phyloP scores from a whole-genome alignment of 2,888 invertebrate species.

The Drosophila paranaensis region DNA sequence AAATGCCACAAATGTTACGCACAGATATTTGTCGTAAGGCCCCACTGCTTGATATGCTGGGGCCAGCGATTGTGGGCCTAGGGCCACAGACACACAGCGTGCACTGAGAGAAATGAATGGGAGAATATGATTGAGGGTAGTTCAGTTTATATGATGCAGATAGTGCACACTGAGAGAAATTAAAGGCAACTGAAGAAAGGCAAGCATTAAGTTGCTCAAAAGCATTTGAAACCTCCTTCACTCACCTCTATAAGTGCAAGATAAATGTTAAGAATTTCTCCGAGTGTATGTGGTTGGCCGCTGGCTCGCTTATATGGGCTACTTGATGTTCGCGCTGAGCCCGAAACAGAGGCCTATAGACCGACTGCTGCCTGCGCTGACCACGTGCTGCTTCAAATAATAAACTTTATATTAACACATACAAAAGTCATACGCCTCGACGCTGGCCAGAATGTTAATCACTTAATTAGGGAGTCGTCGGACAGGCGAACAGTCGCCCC shows the following conservation, averaged over 20 bases:
- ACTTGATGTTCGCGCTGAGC: constrained; percentile 38
- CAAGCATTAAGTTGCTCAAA: background rate
- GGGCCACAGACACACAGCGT: constrained; percentile 21
- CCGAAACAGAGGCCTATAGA: constrained; percentile 55
- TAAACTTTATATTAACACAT: constrained; percentile 85
- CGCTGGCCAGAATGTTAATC: constrained; percentile 84
- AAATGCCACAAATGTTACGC: constrained; percentile 80
- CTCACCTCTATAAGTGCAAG: no score
- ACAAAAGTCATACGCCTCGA: constrained; percentile 83
- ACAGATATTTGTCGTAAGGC: constrained; percentile 65
- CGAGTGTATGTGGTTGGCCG: constrained; percentile 10
- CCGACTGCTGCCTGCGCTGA: constrained; percentile 53
- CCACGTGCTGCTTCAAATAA: constrained; percentile 85
- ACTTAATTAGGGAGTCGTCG: constrained; percentile 80
- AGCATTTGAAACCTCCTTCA: no score
- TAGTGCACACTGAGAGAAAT: no score
- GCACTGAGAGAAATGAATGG: constrained; percentile 10
- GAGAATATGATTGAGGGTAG: background rate
- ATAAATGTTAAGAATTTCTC: background rate
- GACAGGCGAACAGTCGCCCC: constrained; percentile 36
- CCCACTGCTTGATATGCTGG: constrained; percentile 66
- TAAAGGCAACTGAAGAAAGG: no score
- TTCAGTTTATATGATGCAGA: background rate
- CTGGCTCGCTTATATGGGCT: constrained; percentile 30
- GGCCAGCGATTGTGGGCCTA: constrained; percentile 51